phyloP scores from a whole-genome alignment of 2,113 vertebrate genomes.

The Lophura nycthemera region DNA sequence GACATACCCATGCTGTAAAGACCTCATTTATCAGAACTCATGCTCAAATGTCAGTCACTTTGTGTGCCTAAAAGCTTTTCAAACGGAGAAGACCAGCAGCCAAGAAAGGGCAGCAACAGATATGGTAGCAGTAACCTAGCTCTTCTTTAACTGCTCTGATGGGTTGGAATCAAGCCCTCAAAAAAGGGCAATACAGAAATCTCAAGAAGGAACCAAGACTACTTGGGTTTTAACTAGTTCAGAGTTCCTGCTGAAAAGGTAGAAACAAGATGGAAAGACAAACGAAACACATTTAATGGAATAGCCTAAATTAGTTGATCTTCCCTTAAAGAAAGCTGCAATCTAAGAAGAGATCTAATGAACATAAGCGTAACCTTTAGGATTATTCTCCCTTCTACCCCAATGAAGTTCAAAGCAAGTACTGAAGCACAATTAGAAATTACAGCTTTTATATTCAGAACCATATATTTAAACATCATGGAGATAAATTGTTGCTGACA shows the following conservation, averaged over 20 bases:
- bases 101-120: not conserved
- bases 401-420: not conserved
- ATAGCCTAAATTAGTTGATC: not conserved
- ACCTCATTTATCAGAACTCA: not conserved
- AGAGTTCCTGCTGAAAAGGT: not conserved
- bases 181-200: not conserved
- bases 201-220: not conserved
- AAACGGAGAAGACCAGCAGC: not conserved
- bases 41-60: not conserved
- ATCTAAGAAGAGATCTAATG: not conserved
- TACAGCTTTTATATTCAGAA: not conserved
- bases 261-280: not conserved
- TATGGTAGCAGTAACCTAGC: not conserved
- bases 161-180: not conserved
- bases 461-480: not conserved
- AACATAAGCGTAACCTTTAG: too few species aligned
- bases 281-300: not conserved
- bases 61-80: not conserved
- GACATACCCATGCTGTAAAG: rapidly evolving
- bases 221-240: not conserved
- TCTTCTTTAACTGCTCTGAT: not conserved
- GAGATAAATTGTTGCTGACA: not conserved
- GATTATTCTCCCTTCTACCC: not conserved
- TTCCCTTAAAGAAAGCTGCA: not conserved
- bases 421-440: not conserved